Conservation (phyloP, 2,888 invertebrate species). For the Crossocerus cetratus region DNA sequence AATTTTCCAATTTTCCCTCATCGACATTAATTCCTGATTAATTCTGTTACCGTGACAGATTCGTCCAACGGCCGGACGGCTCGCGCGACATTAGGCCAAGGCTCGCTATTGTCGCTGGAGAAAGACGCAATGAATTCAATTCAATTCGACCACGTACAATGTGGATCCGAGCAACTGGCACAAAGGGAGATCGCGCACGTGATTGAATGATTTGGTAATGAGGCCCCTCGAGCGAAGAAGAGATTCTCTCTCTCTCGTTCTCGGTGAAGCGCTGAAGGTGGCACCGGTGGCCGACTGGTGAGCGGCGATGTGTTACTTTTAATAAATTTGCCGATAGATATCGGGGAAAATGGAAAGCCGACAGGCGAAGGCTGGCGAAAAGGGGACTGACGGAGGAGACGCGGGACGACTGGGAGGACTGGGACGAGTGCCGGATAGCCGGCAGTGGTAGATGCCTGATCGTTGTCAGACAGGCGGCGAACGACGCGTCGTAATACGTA, state of each 20-base stretch:
- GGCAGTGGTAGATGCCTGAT: not conserved
- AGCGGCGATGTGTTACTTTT: not conserved
- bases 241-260: too few species aligned
- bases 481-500: too few species aligned
- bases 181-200: not conserved
- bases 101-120: conserved; percentile 5
- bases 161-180: not conserved
- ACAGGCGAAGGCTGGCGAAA: not conserved
- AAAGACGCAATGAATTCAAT: conserved; percentile 1
- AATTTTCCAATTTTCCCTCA: too few species aligned
- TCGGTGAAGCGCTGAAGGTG: too few species aligned
- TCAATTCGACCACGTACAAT: not conserved
- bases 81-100: not conserved
- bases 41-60: too few species aligned
- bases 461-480: conserved; percentile 3
- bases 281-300: too few species aligned
- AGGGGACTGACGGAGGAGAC: too few species aligned
- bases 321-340: not conserved
- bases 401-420: too few species aligned
- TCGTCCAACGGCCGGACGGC: too few species aligned
- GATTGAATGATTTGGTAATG: conserved; percentile 10
- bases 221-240: too few species aligned
- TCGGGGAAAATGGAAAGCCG: not conserved
- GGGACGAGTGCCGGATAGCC: not conserved
- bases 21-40: too few species aligned